Evolutionary conservation across 2,888 invertebrate species (phyloP), one percentile per base, ranked within the genome.

Genomic region (Beris chalybata): DNA sequence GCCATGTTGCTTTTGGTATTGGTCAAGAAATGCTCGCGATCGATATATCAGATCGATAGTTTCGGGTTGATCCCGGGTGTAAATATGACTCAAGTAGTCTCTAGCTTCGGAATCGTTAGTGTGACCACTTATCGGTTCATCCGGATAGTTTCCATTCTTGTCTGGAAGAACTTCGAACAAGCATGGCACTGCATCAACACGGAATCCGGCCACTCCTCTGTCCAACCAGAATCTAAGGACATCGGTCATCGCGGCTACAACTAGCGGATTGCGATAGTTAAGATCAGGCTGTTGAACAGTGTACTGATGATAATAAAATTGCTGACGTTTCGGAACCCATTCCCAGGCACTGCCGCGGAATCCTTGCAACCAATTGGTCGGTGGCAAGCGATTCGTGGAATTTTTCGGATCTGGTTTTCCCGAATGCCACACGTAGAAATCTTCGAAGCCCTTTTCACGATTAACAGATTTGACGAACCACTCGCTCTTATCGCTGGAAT

Each of bases 131-230:
- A 74, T 45, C 0, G 84, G 85, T 69, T 86, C 87, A 71, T 86
- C 82, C 0, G 82, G 82, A 64, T 82, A 84, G 15, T 80, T 77
- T 0, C 83, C 82, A 12, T 83, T 82, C 65, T 76, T 83, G 5
- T 76, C 64, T 5, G 83, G 81, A 59, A 79, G 82, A 1, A 79
- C 74, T 0, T 85, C 84, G 72, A 85, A 85, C 0, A 84, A 79
- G 5, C 69, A 69, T 1, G 75, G 75, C 5, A 74, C 74, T 5
- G 77, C 77, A 71, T 87, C 87, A 0, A 91, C 78, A 61, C 91
- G 84, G 75, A 91, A 89, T 0, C 92, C 92, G 72, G 89, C 88
- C 0, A 88, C 87, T 0, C 91, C 91, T 71, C 84, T 83, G 43
- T 87, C 84, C 15, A 92, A 76, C 92, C 92, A 92, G 76, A 86